Evolutionary conservation across 2,888 invertebrate species (phyloP).

Genomic region (Andrena dorsata): DNA sequence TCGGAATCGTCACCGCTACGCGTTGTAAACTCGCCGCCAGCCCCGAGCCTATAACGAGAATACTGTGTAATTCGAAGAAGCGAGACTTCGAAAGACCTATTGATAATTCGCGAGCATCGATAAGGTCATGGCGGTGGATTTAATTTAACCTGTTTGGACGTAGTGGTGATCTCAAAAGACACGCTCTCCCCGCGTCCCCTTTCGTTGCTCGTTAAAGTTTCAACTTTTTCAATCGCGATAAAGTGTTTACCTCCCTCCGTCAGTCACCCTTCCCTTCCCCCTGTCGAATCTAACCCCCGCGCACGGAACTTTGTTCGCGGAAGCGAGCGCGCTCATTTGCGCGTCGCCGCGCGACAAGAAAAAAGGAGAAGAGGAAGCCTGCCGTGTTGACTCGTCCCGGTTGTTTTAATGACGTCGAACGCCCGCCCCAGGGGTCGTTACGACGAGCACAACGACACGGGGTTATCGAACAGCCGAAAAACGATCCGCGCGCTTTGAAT

Average conservation of each 20-base stretch:
- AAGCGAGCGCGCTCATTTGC: neutral
- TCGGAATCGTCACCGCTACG: too few relatives aligned
- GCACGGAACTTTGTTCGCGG: slow-evolving; percentile 2
- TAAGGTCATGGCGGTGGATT: slow-evolving; percentile 17
- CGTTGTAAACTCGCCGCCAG: too few relatives aligned
- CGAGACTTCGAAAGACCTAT: neutral
- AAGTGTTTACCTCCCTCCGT: slow-evolving; percentile 57
- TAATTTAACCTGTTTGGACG: slow-evolving; percentile 18
- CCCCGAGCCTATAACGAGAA: too few relatives aligned
- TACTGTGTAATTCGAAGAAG: too few relatives aligned
- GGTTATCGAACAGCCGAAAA: slow-evolving; percentile 18
- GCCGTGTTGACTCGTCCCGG: slow-evolving; percentile 32
- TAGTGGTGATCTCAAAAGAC: slow-evolving; percentile 6
- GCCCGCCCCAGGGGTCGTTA: slow-evolving; percentile 40
- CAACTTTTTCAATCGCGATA: slow-evolving; percentile 68
- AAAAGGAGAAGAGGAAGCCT: slow-evolving; percentile 2
- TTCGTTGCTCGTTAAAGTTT: slow-evolving; percentile 49
- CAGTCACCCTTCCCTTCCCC: neutral
- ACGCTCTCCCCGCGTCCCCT: slow-evolving; percentile 5
- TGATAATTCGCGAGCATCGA: slow-evolving; percentile 8
- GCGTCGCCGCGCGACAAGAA: neutral
- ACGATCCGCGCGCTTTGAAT: slow-evolving; percentile 3
- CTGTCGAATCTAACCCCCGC: neutral
- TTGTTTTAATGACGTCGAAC: slow-evolving; percentile 51
- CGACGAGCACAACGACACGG: slow-evolving; percentile 28